These are phyloP conservation scores for Ellobium chinense DNA, from an alignment of 2,888 invertebrate species.

Conservation along the genomic window DNA sequence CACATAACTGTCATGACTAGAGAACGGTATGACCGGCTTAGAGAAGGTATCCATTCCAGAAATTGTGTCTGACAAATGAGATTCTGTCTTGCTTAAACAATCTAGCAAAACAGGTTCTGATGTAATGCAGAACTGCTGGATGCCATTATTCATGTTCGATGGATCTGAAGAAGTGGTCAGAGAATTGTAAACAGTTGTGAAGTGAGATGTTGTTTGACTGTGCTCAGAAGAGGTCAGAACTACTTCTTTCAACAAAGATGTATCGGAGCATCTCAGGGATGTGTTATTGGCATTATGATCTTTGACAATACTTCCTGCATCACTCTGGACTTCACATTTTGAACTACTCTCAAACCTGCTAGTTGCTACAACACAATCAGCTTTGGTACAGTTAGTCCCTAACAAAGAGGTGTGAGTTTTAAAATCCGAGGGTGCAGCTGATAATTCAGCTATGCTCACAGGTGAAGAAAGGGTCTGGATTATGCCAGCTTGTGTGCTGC, in stretches of 20 bases:
- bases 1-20: neutral
- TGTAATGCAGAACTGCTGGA: neutral
- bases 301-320: conserved; percentile 11
- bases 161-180: neutral
- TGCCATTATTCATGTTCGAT: neutral
- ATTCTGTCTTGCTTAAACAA: neutral
- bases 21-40: neutral
- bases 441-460: no score
- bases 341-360: neutral
- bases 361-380: no score
- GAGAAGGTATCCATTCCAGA: neutral
- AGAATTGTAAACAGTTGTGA: neutral
- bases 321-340: neutral
- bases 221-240: neutral
- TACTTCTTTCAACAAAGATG: neutral
- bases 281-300: conserved; percentile 37
- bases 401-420: no score
- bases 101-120: neutral
- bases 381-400: no score
- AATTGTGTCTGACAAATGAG: neutral
- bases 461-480: no score
- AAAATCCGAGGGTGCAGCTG: no score
- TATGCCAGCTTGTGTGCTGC: neutral
- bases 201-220: neutral
- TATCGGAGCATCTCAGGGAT: neutral